Evolutionary conservation across 1,140 invertebrate species (phyloP), one percentile per base, ranked within the genome.

Genomic region (Chrysomallon squamiferum): DNA sequence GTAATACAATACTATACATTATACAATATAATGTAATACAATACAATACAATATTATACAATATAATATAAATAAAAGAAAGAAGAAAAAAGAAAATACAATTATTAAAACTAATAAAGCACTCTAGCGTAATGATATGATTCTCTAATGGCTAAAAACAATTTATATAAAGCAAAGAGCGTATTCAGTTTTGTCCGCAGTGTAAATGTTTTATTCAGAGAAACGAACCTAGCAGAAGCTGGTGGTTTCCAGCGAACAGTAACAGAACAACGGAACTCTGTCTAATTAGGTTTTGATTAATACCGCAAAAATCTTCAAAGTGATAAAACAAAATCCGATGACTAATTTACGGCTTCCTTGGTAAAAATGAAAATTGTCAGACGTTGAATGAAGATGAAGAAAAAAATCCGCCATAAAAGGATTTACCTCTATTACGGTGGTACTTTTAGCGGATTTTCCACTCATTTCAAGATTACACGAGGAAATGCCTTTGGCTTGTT

Each of bases 211-310:
- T n/a, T n/a, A n/a, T n/a, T n/a, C n/a, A n/a, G n/a, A n/a, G n/a
- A n/a, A n/a, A n/a, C n/a, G n/a, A n/a, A n/a, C n/a, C n/a, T n/a
- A n/a, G n/a, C n/a, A n/a, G n/a, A n/a, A n/a, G n/a, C n/a, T n/a
- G n/a, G n/a, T n/a, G 18, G 22, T 27, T 20, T 54, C 50, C 15
- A 27, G 50, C 25, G 25, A 54, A 54, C 29, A 54, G 15, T 30
- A 54, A 27, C 50, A 54, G 50, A 54, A 20, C 22, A 30, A 54
- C 50, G 50, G 29, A 25, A 54, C 22, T 30, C 22, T 27, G n/a
- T 30, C 50, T 54, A 54, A 54, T 54, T 54, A 54, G n/a, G 50
- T 54, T 54, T 54, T 54, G 50, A 54, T 54, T 54, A 54, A 54
- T 54, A 22, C 25, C 50, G 29, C 22, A 25, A 54, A 54, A 54